phyloP scores from a whole-genome alignment of 2,888 invertebrate species.

The Campopleginae sp. region DNA sequence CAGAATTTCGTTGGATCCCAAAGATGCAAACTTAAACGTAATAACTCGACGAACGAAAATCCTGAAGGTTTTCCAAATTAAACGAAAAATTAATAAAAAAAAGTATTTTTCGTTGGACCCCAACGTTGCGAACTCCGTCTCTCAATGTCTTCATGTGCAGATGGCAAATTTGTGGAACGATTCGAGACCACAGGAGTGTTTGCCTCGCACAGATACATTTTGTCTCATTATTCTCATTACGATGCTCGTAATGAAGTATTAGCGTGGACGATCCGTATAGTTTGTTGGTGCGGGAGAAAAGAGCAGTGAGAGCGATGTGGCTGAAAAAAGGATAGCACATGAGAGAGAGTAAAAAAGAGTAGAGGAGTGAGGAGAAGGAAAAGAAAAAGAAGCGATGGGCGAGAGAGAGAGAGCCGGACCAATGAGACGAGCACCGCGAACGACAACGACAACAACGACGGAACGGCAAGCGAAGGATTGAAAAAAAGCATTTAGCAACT shows the following conservation, averaged over 20 bases:
- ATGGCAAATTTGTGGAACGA: slow-evolving; percentile 44
- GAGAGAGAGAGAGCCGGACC: slow-evolving; percentile 63
- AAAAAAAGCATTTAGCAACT: slow-evolving; percentile 84
- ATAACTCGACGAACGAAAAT: too few relatives aligned
- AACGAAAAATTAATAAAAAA: too few relatives aligned
- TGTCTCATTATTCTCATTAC: slow-evolving; percentile 83
- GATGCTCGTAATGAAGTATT: slow-evolving; percentile 83
- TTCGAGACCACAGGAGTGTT: slow-evolving; percentile 60
- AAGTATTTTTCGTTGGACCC: too few relatives aligned
- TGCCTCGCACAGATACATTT: slow-evolving; percentile 79
- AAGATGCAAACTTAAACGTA: too few relatives aligned
- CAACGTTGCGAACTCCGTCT: too few relatives aligned
- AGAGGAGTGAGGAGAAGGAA: slow-evolving; percentile 30
- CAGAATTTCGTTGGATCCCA: too few relatives aligned
- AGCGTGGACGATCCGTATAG: slow-evolving; percentile 71
- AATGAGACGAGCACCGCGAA: slow-evolving; percentile 66
- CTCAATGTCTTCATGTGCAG: slow-evolving; percentile 1
- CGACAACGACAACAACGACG: slow-evolving; percentile 48
- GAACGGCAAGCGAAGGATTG: slow-evolving; percentile 77
- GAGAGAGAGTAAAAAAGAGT: background rate
- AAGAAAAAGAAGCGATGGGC: slow-evolving; percentile 30
- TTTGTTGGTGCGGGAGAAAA: slow-evolving; percentile 48
- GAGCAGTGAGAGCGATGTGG: slow-evolving; percentile 3
- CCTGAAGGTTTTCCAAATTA: too few relatives aligned
- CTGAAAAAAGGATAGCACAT: background rate